phyloP scores from a whole-genome alignment of 2,797 vertebrate species.

The Sphenopsis melanotis region DNA sequence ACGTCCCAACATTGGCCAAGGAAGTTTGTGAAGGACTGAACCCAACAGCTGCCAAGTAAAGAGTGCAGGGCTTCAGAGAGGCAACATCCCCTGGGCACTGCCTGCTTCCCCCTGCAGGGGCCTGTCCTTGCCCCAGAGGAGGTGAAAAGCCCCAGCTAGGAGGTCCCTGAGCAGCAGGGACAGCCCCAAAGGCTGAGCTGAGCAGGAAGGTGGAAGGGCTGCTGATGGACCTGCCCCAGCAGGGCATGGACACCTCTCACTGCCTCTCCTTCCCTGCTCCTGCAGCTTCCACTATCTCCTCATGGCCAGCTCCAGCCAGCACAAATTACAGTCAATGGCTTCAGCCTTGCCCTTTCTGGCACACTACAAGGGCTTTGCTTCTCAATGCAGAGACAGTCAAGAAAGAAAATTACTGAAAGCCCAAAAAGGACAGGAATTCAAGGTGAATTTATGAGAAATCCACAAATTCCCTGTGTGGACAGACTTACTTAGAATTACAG shows the following conservation, averaged over 20 bases:
- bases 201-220: no score
- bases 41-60: not conserved
- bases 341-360: not conserved
- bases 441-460: constrained; percentile 23
- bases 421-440: not conserved
- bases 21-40: not conserved
- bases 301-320: not conserved
- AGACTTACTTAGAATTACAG: not conserved
- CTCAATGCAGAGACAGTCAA: not conserved
- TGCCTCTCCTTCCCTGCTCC: not conserved
- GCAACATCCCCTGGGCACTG: not conserved
- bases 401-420: not conserved
- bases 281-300: not conserved
- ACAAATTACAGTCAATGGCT: not conserved
- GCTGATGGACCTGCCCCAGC: accelerated
- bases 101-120: not conserved
- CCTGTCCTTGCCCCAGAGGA: not conserved
- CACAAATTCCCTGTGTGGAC: not conserved
- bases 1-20: accelerated
- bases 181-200: not conserved
- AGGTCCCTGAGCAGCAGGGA: not conserved
- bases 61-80: not conserved
- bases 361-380: not conserved
- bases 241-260: accelerated
- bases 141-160: accelerated